Evolutionary conservation across 2,888 invertebrate species (phyloP), one percentile per base, ranked within the genome.

Genomic region (Exocentrus adspersus): DNA sequence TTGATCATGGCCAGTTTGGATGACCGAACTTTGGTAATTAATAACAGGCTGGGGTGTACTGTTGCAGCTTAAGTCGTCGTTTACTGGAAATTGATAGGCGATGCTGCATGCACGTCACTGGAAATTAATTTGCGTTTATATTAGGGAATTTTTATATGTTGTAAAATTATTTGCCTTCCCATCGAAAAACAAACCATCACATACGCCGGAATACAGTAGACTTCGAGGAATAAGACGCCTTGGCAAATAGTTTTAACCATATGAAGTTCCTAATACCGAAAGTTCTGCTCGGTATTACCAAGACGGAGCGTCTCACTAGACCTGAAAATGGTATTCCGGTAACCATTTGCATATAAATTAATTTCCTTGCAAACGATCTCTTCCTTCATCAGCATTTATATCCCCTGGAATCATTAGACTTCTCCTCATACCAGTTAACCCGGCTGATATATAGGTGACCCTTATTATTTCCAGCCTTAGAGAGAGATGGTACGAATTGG

Each of bases 1-100:
- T 17, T 43, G 43, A 17, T 14, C 54, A 43, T 43, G 2, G 43
- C 16, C 30, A 17, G 12, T 54, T 28, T 17, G 54, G 30, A 7
- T 51, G 32, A 51, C 10, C 42, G 46, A 46, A 57, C 46, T 57
- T 45, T 6, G 30, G 32, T 32, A 30, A 57, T 57, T 57, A 57
- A 57, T 57, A 43, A 46, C 42, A 30, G 57, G 19, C 46, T 57
- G 46, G 12, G 19, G 46, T 21, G 12, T 16, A 10, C 17, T 46
- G 32, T 45, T 12, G 43, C 28, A 16, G 12, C 32, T 45, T 46
- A 45, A 57, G 45, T 46, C 14, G 46, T 12, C 45, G 46, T 19
- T 57, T 46, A 46, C 5, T 6, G 46, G 10, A 16, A 12, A 46
- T 45, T 30, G 17, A 46, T 57, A 19, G 14, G n/a, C 24, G 1